Evolutionary conservation across 2,113 vertebrate species (phyloP).

Genomic region (Corynorhinus townsendii): DNA sequence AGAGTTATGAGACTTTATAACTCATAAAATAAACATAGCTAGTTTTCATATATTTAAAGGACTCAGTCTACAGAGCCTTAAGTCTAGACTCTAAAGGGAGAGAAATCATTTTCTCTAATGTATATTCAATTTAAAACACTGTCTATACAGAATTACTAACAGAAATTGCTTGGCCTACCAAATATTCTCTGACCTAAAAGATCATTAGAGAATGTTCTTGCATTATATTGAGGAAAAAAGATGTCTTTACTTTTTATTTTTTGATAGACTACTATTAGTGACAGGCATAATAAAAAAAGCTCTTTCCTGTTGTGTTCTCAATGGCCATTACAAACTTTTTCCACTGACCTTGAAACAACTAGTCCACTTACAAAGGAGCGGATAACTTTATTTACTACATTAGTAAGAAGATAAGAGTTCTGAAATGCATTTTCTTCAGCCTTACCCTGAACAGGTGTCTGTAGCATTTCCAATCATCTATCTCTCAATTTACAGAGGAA

Average conservation of each 20-base stretch:
- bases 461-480: not conserved
- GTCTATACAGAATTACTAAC: slow-evolving; percentile 66
- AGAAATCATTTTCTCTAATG: slow-evolving; percentile 71
- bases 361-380: not conserved
- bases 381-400: not conserved
- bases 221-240: slow-evolving; percentile 26
- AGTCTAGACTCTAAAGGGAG: slow-evolving; percentile 67
- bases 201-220: not conserved
- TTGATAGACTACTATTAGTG: not conserved
- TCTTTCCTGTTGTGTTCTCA: not conserved
- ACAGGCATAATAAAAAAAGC: not conserved
- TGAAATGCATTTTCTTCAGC: not conserved
- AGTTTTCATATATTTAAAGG: slow-evolving; percentile 68
- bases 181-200: slow-evolving; percentile 45
- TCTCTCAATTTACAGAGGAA: not conserved
- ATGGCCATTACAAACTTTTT: not conserved
- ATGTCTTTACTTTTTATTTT: slow-evolving; percentile 32
- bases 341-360: not conserved
- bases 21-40: slow-evolving; percentile 73
- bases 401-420: not conserved
- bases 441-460: not conserved
- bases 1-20: slow-evolving; percentile 66
- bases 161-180: slow-evolving; percentile 48
- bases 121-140: slow-evolving; percentile 75
- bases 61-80: slow-evolving; percentile 51